Base-by-base conservation (phyloP, 1,140 invertebrate species). In the Aphelenchoides fujianensis region DNA sequence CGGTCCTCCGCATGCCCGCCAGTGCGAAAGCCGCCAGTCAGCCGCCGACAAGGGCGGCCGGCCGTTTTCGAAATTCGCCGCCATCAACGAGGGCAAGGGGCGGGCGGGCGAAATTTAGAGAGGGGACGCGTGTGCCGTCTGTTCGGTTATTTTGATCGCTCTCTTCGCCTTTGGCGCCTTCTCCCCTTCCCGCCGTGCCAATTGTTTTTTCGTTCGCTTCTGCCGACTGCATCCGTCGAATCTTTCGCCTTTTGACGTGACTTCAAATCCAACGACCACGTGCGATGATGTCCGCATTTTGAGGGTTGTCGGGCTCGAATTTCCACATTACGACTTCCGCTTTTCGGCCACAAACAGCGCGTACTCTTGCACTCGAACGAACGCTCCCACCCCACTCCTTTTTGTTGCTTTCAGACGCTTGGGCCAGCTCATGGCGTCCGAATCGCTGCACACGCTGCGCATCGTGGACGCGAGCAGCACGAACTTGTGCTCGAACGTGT, bases 401-500 rank as follows among this genome's bases (percentile, higher is more conserved):
- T n/a, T n/a, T n/a, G n/a, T n/a, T n/a, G n/a, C n/a, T n/a, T n/a
- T 16, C 12, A 48, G 41, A 48, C 41, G 41, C 41, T 48, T 48
- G 41, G 41, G 41, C 12, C 23, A 48, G 12, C 23, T 48, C 41
- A 48, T 48, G 55, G 19, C 55, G 5, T 59, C 55, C 19, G 55
- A 59, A 19, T 59, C 55, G 34, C 7, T 59, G 55, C 28, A 19
- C 34, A 59, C 55, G 23, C 55, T 59, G 5, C 55, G 55, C 12
- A 59, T 59, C 34, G 5, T 5, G 12, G 55, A 59, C 19, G 55
- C 5, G 5, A 48, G 41, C 41, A 61, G 2, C 57, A 36, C 63
- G 12, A 66, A 34, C 27, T 35, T 66, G 16, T 12, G 23, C 36
- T 27, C 19, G 2, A 36, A 66, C 3, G 63, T 66, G 63, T 23